phyloP scores from a whole-genome alignment of 1,140 invertebrate species.

The Zelostemma sp. region DNA sequence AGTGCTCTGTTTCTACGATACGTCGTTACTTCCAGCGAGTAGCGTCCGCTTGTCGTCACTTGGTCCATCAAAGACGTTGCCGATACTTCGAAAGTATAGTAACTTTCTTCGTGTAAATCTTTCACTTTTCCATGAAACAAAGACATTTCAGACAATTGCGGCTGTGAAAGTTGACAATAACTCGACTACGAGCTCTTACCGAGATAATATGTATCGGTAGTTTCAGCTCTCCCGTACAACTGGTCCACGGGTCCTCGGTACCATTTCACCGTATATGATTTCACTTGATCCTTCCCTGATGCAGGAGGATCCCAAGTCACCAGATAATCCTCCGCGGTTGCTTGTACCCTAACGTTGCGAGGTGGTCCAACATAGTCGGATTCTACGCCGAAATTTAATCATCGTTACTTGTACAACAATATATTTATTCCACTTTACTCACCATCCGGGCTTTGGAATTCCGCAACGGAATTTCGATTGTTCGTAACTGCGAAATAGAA shows the following conservation, averaged over 20 bases:
- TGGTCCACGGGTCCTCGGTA: conserved; percentile 72
- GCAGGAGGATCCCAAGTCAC: conserved; percentile 81
- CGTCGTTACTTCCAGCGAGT: conserved; percentile 73
- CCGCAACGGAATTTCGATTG: conserved; percentile 58
- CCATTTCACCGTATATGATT: conserved; percentile 76
- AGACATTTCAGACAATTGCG: not conserved
- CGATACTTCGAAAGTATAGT: conserved; percentile 78
- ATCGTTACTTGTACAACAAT: too few species aligned
- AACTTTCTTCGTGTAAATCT: conserved; percentile 75
- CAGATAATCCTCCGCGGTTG: conserved; percentile 75
- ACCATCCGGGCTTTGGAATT: conserved; percentile 55
- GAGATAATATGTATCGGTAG: conserved; percentile 74
- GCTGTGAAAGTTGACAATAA: too few species aligned
- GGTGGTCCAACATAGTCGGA: conserved; percentile 73
- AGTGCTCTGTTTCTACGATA: conserved; percentile 75
- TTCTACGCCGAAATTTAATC: too few species aligned
- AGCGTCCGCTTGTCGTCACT: conserved; percentile 71
- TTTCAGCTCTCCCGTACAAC: conserved; percentile 74
- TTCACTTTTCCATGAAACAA: conserved; percentile 64
- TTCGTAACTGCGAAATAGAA: conserved; percentile 43
- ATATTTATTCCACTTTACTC: too few species aligned
- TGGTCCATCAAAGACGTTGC: conserved; percentile 72
- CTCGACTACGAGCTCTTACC: too few species aligned
- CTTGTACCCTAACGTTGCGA: conserved; percentile 75
- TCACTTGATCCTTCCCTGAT: conserved; percentile 71